Conservation (phyloP, 2,888 invertebrate species). For the Tetranychus truncatus region DNA sequence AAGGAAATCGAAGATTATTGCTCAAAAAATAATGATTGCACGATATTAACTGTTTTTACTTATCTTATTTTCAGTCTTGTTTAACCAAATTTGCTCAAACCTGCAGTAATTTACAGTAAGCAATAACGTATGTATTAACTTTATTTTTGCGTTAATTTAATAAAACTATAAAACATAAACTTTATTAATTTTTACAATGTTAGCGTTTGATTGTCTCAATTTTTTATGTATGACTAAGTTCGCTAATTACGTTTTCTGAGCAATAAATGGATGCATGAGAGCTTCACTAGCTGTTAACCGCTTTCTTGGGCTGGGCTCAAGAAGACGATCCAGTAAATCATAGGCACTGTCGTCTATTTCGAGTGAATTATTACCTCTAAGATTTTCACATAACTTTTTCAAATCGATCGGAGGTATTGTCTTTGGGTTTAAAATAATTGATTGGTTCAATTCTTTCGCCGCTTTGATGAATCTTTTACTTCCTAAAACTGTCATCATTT, state of each 20-base stretch:
- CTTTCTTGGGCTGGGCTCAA: conserved; percentile 57
- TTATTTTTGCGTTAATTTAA: no score
- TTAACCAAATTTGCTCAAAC: no score
- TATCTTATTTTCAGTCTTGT: no score
- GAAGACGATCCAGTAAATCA: conserved; percentile 47
- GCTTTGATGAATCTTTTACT: conserved; percentile 47
- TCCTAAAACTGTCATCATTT: conserved; percentile 61
- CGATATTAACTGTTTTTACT: no score
- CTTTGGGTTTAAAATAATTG: conserved; percentile 9
- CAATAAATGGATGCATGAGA: conserved; percentile 48
- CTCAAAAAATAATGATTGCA: no score
- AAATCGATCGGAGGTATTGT: conserved; percentile 31
- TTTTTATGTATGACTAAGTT: no score
- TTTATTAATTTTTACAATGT: no score
- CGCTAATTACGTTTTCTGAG: background rate
- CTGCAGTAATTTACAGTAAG: no score
- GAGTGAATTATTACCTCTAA: conserved; percentile 26
- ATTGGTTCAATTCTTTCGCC: conserved; percentile 46
- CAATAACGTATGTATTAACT: no score
- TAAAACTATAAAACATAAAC: no score
- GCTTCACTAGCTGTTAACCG: conserved; percentile 56
- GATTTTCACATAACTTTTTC: conserved; percentile 32
- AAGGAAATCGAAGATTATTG: no score
- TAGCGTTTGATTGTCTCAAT: no score
- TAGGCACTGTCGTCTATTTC: conserved; percentile 52